Evolutionary conservation across 2,888 invertebrate species (phyloP).

Genomic region (Clivina fossor): DNA sequence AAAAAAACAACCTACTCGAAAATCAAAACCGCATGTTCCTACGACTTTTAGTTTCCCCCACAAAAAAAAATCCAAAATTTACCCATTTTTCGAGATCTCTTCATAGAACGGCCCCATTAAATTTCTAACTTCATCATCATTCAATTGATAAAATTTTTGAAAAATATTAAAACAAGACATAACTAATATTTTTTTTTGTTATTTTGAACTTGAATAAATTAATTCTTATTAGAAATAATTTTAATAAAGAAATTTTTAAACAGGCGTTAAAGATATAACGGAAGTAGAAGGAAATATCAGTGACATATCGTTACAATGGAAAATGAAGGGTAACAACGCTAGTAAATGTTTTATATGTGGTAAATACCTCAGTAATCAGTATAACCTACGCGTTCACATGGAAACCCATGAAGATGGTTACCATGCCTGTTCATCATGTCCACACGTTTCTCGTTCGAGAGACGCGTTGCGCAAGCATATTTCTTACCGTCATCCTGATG

Average conservation of each 20-base stretch:
- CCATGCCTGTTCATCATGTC: slow-evolving; percentile 84
- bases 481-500: slow-evolving; percentile 78
- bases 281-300: slow-evolving; percentile 4
- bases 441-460: slow-evolving; percentile 83
- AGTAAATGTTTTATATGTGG: slow-evolving; percentile 74
- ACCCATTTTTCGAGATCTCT: no score
- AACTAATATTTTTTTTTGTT: not conserved
- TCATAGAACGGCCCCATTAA: no score
- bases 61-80: no score
- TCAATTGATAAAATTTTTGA: no score
- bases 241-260: not conserved
- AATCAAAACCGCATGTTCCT: no score
- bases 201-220: not conserved
- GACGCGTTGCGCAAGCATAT: slow-evolving; percentile 88
- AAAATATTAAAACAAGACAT: no score
- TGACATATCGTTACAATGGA: slow-evolving; percentile 6
- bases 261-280: slow-evolving; percentile 6
- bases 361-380: slow-evolving; percentile 87
- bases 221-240: not conserved
- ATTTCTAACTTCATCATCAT: no score
- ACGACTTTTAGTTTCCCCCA: no score
- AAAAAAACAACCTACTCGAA: no score
- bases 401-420: slow-evolving; percentile 88
- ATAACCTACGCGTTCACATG: slow-evolving; percentile 86
- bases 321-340: slow-evolving; percentile 4